A percentile compares a stretch with the other conserved stretches of the same genome.
Conservation (phyloP, 2,797 vertebrate species). For the Ibycter americanus region DNA sequence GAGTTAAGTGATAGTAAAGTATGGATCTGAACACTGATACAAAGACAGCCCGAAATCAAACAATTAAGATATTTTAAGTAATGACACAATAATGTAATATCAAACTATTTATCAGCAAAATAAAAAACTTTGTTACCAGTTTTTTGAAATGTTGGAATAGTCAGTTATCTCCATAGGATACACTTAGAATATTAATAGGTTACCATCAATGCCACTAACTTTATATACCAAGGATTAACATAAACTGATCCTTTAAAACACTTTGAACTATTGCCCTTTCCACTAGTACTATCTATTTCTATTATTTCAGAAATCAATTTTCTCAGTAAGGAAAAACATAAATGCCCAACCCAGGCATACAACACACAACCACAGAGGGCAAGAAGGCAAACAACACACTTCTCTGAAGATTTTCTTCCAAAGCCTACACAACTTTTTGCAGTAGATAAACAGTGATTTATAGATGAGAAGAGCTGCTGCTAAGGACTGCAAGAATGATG, state of each 20-base stretch:
- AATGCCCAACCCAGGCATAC: neutral
- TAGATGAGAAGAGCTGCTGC: neutral
- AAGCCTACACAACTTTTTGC: neutral
- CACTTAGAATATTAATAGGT: neutral
- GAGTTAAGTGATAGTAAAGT: neutral
- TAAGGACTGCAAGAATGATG: neutral
- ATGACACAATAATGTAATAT: neutral
- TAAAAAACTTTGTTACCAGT: neutral
- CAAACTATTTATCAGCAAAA: neutral
- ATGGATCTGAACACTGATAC: neutral
- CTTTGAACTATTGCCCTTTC: neutral
- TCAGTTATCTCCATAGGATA: neutral
- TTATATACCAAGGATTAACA: neutral
- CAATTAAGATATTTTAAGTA: neutral
- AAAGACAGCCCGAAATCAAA: neutral
- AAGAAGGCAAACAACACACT: neutral
- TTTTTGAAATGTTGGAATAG: neutral
- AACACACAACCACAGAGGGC: neutral
- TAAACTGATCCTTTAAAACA: neutral
- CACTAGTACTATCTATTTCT: neutral
- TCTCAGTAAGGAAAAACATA: neutral
- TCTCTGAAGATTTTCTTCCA: neutral
- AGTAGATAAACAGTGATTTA: neutral
- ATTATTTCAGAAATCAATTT: neutral
- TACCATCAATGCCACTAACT: neutral